These are phyloP conservation scores for Noctilio leporinus DNA, from an alignment of 2,113 vertebrate genomes.

Conservation along the genomic window DNA sequence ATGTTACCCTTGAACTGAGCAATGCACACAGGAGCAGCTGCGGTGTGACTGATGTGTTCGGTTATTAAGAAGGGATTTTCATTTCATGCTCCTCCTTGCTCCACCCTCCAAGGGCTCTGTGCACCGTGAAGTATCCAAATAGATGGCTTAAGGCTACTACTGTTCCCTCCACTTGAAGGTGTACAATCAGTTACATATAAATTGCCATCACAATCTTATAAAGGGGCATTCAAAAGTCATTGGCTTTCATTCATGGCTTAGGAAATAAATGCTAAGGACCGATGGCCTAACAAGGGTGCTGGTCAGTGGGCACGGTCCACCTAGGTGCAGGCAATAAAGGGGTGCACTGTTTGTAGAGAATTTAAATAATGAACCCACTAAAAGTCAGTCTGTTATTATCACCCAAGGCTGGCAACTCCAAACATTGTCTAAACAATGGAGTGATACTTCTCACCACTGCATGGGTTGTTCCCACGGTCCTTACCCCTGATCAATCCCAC, in stretches of 20 bases:
- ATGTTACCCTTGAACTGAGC: neutral
- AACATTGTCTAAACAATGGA: neutral
- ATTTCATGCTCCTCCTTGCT: neutral
- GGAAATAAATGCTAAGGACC: neutral
- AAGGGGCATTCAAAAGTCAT: neutral
- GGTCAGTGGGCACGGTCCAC: too few relatives aligned
- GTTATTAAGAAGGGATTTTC: neutral
- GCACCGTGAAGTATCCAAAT: fast-evolving
- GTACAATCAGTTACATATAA: neutral
- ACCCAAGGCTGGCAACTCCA: neutral
- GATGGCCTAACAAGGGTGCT: fast-evolving
- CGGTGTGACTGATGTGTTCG: fast-evolving
- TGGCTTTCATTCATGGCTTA: neutral
- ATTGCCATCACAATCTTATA: neutral
- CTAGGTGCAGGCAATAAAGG: neutral
- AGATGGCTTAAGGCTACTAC: neutral
- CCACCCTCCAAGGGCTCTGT: neutral
- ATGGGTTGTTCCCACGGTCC: fast-evolving
- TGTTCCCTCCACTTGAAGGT: neutral
- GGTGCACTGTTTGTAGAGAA: neutral
- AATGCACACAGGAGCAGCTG: neutral
- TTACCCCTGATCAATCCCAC: neutral
- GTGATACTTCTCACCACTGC: fast-evolving
- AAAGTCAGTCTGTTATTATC: neutral
- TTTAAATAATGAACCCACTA: neutral